Evolutionary conservation across 2,888 invertebrate species (phyloP), one percentile per base, ranked within the genome.

Genomic region (Muschampia plurimacula): DNA sequence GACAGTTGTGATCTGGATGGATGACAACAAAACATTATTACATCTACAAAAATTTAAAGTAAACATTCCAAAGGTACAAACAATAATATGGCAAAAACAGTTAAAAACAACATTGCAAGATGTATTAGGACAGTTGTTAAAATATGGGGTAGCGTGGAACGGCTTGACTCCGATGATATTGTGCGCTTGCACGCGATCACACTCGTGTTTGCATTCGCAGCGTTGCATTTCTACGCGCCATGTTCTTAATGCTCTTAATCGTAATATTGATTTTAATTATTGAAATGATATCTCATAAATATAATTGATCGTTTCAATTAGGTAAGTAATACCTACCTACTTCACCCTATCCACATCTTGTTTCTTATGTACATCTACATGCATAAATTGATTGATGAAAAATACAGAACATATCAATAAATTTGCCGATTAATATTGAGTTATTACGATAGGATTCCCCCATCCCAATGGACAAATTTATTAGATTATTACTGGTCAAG

Each of bases 81-180:
- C 89, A 92, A 89, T 89, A 90, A 89, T 89, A 87, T 91, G 87
- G 91, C 90, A 90, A 90, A 92, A 92, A 93, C 92, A 92, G 89
- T 92, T 92, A 90, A 93, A 93, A 93, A 93, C 89, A 94, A 94
- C 92, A 94, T 93, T 92, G 93, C 91, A 92, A 93, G 94, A 94
- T 94, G 93, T 92, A 94, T 93, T 93, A 93, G 94, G 93, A 94
- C 94, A 94, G 94, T 94, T 94, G 94, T 94, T 94, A 94, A 94
- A 94, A 94, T 93, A 94, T 93, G 89, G 94, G 94, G 94, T 93
- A 90, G 89, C 87, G 86, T 86, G 82, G 84, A 85, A 80, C 89
- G 86, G 89, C 86, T 89, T 89, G 89, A 88, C 87, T 89, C 85
- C 86, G 83, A 76, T 86, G 85, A 89, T 91, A 92, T 87, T 87